Percentiles rank a stretch among this genome's conserved stretches.
phyloP scores from a whole-genome alignment of 2,113 vertebrate species.

The Prionailurus bengalensis region DNA sequence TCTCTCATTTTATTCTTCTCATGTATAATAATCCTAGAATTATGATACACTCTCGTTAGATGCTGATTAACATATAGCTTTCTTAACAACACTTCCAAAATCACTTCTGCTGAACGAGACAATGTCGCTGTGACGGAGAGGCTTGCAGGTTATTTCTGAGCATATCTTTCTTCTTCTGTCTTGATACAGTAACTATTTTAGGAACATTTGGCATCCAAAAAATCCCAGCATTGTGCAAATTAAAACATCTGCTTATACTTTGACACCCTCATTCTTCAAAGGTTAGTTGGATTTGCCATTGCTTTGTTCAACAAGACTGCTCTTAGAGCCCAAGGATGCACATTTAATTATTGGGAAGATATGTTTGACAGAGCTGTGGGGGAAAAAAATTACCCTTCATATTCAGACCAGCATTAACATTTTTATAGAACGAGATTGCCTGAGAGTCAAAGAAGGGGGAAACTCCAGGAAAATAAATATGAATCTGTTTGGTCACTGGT shows the following conservation, averaged over 20 bases:
- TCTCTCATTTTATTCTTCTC: slow-evolving; percentile 6
- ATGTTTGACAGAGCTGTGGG: slow-evolving; percentile 70
- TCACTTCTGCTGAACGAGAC: slow-evolving; percentile 22
- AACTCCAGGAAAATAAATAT: slow-evolving; percentile 81
- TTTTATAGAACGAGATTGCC: slow-evolving; percentile 80
- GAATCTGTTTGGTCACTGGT: slow-evolving; percentile 77
- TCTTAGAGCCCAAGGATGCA: slow-evolving; percentile 70
- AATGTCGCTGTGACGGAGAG: neutral
- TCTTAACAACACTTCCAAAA: neutral
- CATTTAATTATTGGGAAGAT: slow-evolving; percentile 81
- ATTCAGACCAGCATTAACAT: slow-evolving; percentile 73
- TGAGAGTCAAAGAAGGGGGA: slow-evolving; percentile 74
- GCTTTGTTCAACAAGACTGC: slow-evolving; percentile 80
- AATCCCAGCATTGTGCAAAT: slow-evolving; percentile 79
- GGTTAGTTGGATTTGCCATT: slow-evolving; percentile 71
- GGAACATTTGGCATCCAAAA: slow-evolving; percentile 80
- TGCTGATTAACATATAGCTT: slow-evolving; percentile 45
- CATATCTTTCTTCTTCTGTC: slow-evolving; percentile 71
- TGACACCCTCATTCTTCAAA: slow-evolving; percentile 80
- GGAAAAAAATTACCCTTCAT: slow-evolving; percentile 77
- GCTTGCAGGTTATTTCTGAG: slow-evolving; percentile 54
- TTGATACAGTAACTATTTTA: slow-evolving; percentile 79
- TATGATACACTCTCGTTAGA: slow-evolving; percentile 4
- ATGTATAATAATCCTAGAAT: slow-evolving; percentile 8
- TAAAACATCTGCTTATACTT: slow-evolving; percentile 84